A percentile compares a stretch with the other conserved stretches of the same genome.
These are phyloP conservation scores for Mythimna pallens DNA, from an alignment of 2,888 invertebrate species.

Conservation along the genomic window DNA sequence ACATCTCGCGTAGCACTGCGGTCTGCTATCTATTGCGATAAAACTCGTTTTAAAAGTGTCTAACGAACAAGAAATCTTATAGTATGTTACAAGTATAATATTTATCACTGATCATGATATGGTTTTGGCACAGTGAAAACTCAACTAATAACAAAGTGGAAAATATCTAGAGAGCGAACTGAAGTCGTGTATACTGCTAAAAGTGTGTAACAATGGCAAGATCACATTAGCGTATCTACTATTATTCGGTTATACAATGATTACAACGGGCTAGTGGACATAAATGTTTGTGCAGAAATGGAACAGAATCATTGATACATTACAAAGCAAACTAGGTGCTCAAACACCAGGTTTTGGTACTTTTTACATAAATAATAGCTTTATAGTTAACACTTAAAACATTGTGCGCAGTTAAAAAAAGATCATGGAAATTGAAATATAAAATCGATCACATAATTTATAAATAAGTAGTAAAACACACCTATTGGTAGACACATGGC, in stretches of 20 bases:
- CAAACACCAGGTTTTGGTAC: constrained; percentile 28
- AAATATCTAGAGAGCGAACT: constrained; percentile 75
- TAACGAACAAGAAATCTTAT: constrained; percentile 73
- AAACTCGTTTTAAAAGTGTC: constrained; percentile 61
- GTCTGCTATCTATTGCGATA: constrained; percentile 67
- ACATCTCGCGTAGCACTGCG: constrained; percentile 76
- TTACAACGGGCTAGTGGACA: constrained; percentile 43
- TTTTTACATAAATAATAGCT: constrained; percentile 44
- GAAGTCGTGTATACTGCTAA: constrained; percentile 57
- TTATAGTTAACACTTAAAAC: constrained; percentile 55
- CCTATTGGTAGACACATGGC: constrained; percentile 64
- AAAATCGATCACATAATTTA: constrained; percentile 48
- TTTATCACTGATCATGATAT: constrained; percentile 88
- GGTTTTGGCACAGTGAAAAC: constrained; percentile 84
- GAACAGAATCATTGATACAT: constrained; percentile 51
- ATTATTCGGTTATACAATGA: constrained; percentile 45
- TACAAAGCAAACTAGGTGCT: constrained; percentile 33
- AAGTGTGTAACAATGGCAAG: constrained; percentile 75
- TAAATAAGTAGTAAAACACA: constrained; percentile 49
- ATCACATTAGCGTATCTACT: constrained; percentile 66
- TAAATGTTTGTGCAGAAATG: constrained; percentile 62
- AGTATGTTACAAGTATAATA: constrained; percentile 69
- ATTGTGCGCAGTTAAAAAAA: constrained; percentile 64
- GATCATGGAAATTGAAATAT: constrained; percentile 48
- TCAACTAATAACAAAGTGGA: constrained; percentile 69